A percentile compares a stretch with the other conserved stretches of the same genome.
phyloP scores from a whole-genome alignment of 2,113 vertebrate species.

The Aspidoscelis tigris region DNA sequence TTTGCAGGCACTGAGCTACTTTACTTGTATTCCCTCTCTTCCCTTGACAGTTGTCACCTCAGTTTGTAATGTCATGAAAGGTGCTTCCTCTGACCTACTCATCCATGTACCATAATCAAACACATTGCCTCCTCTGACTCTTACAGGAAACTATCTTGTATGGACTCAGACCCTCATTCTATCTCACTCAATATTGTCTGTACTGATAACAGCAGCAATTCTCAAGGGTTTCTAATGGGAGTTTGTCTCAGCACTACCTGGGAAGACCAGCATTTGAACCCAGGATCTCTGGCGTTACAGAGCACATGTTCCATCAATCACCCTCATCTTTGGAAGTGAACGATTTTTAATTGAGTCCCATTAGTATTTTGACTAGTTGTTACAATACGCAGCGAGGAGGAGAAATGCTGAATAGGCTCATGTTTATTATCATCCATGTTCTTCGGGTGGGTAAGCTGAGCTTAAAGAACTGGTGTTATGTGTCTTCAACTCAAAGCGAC shows the following conservation, averaged over 20 bases:
- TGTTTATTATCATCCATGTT: background rate
- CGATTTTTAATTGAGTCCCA: background rate
- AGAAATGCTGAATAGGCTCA: conserved; percentile 5
- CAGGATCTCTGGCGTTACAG: too few species aligned
- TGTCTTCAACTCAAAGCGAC: background rate
- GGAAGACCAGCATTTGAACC: background rate
- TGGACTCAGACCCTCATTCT: too few species aligned
- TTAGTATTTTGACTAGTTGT: background rate
- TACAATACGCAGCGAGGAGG: too few species aligned
- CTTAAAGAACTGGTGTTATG: background rate
- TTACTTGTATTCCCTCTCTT: too few species aligned
- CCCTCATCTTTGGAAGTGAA: background rate
- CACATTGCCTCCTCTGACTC: background rate
- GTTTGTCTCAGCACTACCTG: too few species aligned
- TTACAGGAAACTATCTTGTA: too few species aligned
- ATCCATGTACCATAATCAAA: background rate
- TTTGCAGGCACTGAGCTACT: background rate
- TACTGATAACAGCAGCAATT: too few species aligned
- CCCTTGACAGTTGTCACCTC: background rate
- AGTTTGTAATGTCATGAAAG: background rate
- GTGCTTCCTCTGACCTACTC: background rate
- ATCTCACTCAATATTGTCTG: too few species aligned
- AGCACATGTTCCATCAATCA: background rate
- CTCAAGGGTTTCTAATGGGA: too few species aligned
- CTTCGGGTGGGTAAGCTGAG: background rate